These are phyloP conservation scores for Nymphalis c-album DNA, from an alignment of 2,888 invertebrate genomes.

Conservation along the genomic window DNA sequence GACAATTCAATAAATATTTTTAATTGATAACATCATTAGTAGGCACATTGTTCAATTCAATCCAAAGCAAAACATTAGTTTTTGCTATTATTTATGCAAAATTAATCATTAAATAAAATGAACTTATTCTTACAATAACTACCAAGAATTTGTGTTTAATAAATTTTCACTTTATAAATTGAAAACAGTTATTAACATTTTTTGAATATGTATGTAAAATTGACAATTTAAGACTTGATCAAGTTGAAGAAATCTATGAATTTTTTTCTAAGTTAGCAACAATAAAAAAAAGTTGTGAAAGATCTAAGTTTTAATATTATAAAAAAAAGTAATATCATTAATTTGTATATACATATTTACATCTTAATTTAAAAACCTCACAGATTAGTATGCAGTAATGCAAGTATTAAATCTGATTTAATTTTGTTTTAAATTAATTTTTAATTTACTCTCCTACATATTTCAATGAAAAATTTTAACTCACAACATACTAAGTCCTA, in stretches of 20 bases:
- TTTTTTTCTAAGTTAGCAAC: conserved; percentile 36
- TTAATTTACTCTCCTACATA: conserved; percentile 41
- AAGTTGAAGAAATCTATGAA: conserved; percentile 23
- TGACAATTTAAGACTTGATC: conserved; percentile 11
- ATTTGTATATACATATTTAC: conserved; percentile 79
- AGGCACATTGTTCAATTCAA: not conserved
- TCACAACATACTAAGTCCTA: conserved; percentile 20
- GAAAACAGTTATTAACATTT: not conserved
- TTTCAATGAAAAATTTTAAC: conserved; percentile 34
- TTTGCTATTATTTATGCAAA: not conserved
- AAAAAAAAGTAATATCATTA: conserved; percentile 68
- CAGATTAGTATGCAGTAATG: conserved; percentile 59
- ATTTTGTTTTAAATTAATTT: conserved; percentile 41
- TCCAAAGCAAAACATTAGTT: not conserved
- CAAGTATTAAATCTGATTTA: conserved; percentile 54
- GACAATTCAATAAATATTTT: not conserved
- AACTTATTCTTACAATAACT: not conserved
- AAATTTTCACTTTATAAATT: not conserved
- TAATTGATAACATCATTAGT: not conserved
- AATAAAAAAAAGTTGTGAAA: conserved; percentile 51
- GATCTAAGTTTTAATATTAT: conserved; percentile 60
- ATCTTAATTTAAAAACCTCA: conserved; percentile 61
- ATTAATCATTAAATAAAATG: not conserved
- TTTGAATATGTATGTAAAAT: conserved; percentile 8
- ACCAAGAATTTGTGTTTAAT: not conserved